These are phyloP conservation scores for Glyphotaelius pellucidus DNA, from an alignment of 2,888 invertebrate genomes.

Conservation along the genomic window DNA sequence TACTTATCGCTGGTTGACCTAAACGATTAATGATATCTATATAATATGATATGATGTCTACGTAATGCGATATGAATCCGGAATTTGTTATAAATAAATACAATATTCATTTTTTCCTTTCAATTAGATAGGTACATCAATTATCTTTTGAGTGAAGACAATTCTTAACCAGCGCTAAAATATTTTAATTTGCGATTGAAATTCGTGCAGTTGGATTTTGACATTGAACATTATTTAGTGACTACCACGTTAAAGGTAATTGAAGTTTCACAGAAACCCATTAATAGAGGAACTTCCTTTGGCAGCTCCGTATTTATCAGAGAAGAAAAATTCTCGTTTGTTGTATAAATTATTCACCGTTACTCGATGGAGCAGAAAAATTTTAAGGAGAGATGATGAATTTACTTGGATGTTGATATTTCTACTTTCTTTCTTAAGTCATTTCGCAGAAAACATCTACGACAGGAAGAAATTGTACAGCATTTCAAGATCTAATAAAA, in stretches of 20 bases:
- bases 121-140: not conserved
- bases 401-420: not conserved
- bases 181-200: not conserved
- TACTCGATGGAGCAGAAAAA: not conserved
- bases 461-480: not conserved
- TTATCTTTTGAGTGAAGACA: not conserved
- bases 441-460: not conserved
- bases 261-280: not conserved
- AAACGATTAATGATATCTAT: not conserved
- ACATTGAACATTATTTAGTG: not conserved
- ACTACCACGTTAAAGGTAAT: not conserved
- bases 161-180: not conserved
- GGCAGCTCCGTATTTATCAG: not conserved
- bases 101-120: not conserved
- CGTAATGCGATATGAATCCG: not conserved
- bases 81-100: not conserved
- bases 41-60: not conserved
- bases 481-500: not conserved
- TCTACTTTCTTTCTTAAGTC: not conserved
- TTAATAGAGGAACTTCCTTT: not conserved
- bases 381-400: not conserved
- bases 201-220: not conserved
- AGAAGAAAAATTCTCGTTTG: not conserved
- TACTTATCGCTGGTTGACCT: not conserved
- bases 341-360: not conserved